These are phyloP conservation scores for Heliothis peltigera DNA, from an alignment of 2,888 invertebrate genomes.

Conservation along the genomic window DNA sequence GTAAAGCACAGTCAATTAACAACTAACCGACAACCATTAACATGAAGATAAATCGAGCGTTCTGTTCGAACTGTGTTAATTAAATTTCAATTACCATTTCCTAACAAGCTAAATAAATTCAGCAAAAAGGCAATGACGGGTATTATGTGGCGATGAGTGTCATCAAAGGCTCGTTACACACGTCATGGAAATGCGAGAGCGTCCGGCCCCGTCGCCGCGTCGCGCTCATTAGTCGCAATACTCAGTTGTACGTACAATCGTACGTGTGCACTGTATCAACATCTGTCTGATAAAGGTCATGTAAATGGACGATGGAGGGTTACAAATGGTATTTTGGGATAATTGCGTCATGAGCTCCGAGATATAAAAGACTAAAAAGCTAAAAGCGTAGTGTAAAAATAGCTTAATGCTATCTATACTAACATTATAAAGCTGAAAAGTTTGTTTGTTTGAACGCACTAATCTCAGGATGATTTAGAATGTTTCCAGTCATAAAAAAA, in stretches of 20 bases:
- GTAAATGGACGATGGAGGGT: not conserved
- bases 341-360: slow-evolving; percentile 12
- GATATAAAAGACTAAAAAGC: too few relatives aligned
- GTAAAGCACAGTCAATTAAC: slow-evolving; percentile 14
- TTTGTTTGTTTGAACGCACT: too few relatives aligned
- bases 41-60: slow-evolving; percentile 36
- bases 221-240: slow-evolving; percentile 57
- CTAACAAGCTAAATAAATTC: slow-evolving; percentile 44
- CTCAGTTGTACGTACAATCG: slow-evolving; percentile 38
- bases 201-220: slow-evolving; percentile 43
- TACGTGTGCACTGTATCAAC: slow-evolving; percentile 29
- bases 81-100: slow-evolving; percentile 52
- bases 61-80: slow-evolving; percentile 38
- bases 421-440: too few relatives aligned
- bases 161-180: slow-evolving; percentile 68
- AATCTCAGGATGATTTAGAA: too few relatives aligned
- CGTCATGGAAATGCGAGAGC: slow-evolving; percentile 60
- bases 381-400: slow-evolving; percentile 3
- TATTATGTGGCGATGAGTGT: slow-evolving; percentile 53
- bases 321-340: slow-evolving; percentile 23
- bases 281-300: slow-evolving; percentile 27
- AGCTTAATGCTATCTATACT: not conserved
- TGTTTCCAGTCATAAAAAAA: too few relatives aligned
- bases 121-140: slow-evolving; percentile 43
- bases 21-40: slow-evolving; percentile 30